phyloP scores from a whole-genome alignment of 2,888 invertebrate species.

The Eulithis prunata region DNA sequence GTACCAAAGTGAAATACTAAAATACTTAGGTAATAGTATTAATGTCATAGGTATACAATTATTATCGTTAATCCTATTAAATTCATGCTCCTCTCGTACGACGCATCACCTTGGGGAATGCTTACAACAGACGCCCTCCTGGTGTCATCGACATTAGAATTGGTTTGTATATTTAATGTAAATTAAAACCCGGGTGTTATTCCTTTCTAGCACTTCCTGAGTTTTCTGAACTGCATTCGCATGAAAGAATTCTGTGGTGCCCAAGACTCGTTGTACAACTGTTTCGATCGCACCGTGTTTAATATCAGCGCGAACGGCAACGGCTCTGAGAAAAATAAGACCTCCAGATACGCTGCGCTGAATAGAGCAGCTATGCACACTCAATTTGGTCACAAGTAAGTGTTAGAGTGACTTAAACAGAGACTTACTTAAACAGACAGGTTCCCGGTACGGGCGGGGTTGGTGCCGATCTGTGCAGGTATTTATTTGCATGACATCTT shows the following conservation, averaged over 20 bases:
- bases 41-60: too few species aligned
- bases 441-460: too few species aligned
- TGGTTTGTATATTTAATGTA: conserved; percentile 25
- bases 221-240: conserved; percentile 94
- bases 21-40: too few species aligned
- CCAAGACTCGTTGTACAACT: conserved; percentile 91
- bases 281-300: conserved; percentile 88
- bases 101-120: conserved; percentile 28
- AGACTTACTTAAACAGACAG: too few species aligned
- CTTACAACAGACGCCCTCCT: conserved; percentile 32
- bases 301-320: conserved; percentile 58
- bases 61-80: not conserved
- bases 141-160: conserved; percentile 41
- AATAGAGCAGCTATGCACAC: conserved; percentile 95
- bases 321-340: conserved; percentile 83
- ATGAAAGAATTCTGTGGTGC: conserved; percentile 94
- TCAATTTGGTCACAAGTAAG: conserved; percentile 91
- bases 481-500: too few species aligned
- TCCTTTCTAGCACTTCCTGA: conserved; percentile 91
- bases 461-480: too few species aligned
- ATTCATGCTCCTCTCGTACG: conserved; percentile 24
- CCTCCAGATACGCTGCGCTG: conserved; percentile 94
- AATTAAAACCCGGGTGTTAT: not conserved
- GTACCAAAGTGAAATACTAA: too few species aligned
- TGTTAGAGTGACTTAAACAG: not conserved